Evolutionary conservation across 2,797 vertebrate genomes (phyloP).

Genomic region (Enteromius unitaeniatus): DNA sequence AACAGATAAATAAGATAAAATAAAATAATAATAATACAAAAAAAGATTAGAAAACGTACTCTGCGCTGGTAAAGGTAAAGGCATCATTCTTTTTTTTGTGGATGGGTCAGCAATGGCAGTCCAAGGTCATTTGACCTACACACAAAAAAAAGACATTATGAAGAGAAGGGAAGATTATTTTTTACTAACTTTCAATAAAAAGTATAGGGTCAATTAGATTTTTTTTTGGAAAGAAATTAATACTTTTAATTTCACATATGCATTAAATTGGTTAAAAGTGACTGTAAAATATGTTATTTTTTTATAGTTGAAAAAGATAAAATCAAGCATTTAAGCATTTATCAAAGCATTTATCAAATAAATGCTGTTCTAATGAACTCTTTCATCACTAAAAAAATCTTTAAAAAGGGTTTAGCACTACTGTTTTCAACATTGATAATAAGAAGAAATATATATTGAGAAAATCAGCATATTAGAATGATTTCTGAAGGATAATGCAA

Average conservation of each 20-base stretch:
- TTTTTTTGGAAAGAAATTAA: background rate
- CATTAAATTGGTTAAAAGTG: background rate
- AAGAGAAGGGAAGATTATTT: background rate
- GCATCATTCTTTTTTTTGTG: background rate
- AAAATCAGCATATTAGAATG: background rate
- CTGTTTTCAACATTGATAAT: background rate
- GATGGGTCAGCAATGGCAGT: background rate
- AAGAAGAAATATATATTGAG: background rate
- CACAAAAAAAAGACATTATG: background rate
- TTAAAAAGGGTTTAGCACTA: background rate
- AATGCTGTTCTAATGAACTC: background rate
- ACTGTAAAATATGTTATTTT: background rate
- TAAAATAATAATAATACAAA: constrained; percentile 24
- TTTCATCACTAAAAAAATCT: background rate
- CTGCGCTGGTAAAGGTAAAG: constrained; percentile 56
- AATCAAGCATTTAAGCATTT: too few species aligned
- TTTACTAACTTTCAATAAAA: background rate
- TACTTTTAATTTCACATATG: background rate
- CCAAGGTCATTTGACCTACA: constrained; percentile 11
- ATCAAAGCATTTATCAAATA: too few species aligned
- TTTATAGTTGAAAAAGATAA: background rate
- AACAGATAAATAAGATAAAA: constrained; percentile 32
- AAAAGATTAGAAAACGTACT: constrained; percentile 43
- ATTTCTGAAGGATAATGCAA: background rate
- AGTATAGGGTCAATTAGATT: too few species aligned